These are phyloP conservation scores for Drosophila cyrtoloma DNA, from an alignment of 2,888 invertebrate genomes.

Conservation along the genomic window DNA sequence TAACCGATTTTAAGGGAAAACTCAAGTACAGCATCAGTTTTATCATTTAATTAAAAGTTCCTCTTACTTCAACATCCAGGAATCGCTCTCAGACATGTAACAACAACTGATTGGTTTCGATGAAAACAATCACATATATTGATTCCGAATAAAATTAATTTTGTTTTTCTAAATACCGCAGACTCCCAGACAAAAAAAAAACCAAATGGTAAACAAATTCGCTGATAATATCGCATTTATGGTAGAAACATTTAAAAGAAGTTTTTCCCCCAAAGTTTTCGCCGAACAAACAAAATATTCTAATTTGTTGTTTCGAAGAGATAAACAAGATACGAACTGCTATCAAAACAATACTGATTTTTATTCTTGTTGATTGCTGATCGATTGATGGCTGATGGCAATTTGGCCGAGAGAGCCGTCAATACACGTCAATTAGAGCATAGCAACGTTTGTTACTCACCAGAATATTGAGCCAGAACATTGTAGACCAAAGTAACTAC, in stretches of 20 bases:
- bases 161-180: constrained; percentile 37
- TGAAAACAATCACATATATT: constrained; percentile 30
- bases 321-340: constrained; percentile 62
- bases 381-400: constrained; percentile 39
- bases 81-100: not conserved
- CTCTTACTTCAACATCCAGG: not conserved
- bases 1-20: constrained; percentile 2
- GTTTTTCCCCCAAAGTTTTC: constrained; percentile 52
- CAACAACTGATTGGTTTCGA: constrained; percentile 16
- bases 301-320: constrained; percentile 25
- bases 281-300: constrained; percentile 14
- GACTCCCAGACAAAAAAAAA: constrained; percentile 1
- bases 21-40: not conserved
- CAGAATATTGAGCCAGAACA: constrained; percentile 34
- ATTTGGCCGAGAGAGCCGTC: constrained; percentile 17
- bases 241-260: constrained; percentile 21
- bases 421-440: constrained; percentile 44
- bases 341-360: constrained; percentile 34
- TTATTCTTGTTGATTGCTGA: constrained; percentile 34
- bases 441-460: constrained; percentile 45
- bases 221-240: constrained; percentile 39
- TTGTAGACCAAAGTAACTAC: constrained; percentile 54
- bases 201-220: constrained; percentile 39
- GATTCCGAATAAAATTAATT: constrained; percentile 31
- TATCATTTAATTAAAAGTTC: constrained; percentile 38